Evolutionary conservation across 2,888 invertebrate species (phyloP).

Genomic region (Hybos culiciformis): DNA sequence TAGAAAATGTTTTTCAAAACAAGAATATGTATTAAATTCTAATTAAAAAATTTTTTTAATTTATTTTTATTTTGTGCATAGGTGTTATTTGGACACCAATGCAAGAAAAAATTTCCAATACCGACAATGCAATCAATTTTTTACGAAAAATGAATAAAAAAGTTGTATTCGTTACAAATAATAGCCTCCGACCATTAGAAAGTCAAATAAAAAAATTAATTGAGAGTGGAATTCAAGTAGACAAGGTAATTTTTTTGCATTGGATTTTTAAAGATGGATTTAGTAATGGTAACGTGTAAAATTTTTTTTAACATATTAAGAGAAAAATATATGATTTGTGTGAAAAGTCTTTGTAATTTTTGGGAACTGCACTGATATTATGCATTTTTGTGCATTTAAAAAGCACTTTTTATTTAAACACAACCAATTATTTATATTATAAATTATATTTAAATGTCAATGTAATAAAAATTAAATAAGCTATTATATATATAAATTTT

Average conservation of each 20-base stretch:
- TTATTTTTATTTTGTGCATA: constrained; percentile 15
- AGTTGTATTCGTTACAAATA: constrained; percentile 36
- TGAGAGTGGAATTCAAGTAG: constrained; percentile 21
- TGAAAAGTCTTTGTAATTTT: too few relatives aligned
- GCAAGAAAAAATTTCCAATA: constrained; percentile 30
- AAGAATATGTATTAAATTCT: not conserved
- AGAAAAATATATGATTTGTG: not conserved
- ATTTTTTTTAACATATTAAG: too few relatives aligned
- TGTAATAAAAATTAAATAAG: too few relatives aligned
- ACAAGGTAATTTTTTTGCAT: constrained; percentile 19
- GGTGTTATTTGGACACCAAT: constrained; percentile 38
- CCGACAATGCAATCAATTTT: constrained; percentile 28
- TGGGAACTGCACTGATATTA: too few relatives aligned
- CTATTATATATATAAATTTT: too few relatives aligned
- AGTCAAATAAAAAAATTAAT: constrained; percentile 23
- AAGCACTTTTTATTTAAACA: too few relatives aligned
- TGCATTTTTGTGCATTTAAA: too few relatives aligned
- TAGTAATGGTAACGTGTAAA: too few relatives aligned
- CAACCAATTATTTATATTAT: too few relatives aligned
- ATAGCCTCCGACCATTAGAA: constrained; percentile 24
- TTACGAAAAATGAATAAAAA: constrained; percentile 34
- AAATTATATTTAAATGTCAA: too few relatives aligned
- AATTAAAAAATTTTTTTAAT: not conserved
- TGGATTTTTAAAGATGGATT: not conserved
- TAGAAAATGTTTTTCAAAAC: not conserved